A percentile compares a stretch with the other conserved stretches of the same genome.
Evolutionary conservation across 2,113 vertebrate genomes (phyloP).

Genomic region (Artemisiospiza belli): DNA sequence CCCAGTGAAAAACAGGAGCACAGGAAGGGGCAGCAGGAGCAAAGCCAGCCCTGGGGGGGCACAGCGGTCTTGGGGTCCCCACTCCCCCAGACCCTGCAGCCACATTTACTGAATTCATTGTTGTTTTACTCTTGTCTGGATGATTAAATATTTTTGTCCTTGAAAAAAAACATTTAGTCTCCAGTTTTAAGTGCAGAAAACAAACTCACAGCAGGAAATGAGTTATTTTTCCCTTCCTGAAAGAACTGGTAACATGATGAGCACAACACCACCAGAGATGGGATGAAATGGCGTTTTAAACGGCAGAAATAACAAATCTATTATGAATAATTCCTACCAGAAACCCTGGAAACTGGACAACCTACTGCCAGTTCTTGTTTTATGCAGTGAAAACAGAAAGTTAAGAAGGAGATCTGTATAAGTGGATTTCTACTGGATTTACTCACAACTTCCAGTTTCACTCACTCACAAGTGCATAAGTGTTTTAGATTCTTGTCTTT

Average conservation of each 20-base stretch:
- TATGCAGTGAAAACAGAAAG: not conserved
- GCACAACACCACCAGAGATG: not conserved
- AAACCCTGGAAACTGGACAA: constrained; percentile 47
- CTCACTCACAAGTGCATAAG: not conserved
- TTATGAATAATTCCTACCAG: not conserved
- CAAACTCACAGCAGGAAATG: constrained; percentile 5
- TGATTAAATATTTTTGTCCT: not conserved
- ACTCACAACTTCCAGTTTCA: not conserved
- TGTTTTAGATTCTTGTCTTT: not conserved
- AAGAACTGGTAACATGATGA: not conserved
- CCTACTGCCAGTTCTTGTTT: not conserved
- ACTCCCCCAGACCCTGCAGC: not conserved
- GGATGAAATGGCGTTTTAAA: not conserved
- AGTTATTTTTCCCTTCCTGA: constrained; percentile 16
- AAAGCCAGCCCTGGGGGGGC: not conserved
- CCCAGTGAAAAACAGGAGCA: not conserved
- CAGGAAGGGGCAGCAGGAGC: not conserved
- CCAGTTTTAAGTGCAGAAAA: not conserved
- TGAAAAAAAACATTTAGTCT: not conserved
- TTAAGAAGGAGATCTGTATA: not conserved
- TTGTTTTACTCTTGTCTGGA: not conserved
- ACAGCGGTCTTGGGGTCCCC: accelerated
- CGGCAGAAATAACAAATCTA: constrained; percentile 11
- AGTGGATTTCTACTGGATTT: not conserved
- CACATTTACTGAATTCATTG: not conserved